Conservation (phyloP, 2,797 vertebrate genomes). For the Coilia nasus region DNA sequence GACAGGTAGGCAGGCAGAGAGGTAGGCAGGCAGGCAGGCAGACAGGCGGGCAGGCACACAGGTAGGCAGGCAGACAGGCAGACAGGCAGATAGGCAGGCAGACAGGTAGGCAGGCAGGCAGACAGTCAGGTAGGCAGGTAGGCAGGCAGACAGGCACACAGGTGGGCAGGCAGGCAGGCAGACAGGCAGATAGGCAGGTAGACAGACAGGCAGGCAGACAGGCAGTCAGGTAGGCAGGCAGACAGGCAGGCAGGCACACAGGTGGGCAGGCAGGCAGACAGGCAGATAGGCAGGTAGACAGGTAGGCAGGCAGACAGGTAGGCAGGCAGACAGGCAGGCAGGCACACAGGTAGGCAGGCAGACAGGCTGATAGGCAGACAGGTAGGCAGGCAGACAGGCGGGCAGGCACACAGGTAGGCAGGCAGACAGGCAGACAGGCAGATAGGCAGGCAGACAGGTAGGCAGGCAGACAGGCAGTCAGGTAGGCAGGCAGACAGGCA, state of each 20-base stretch:
- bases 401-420: slow-evolving; percentile 53
- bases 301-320: slow-evolving; percentile 41
- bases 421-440: neutral
- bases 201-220: slow-evolving; percentile 25
- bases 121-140: slow-evolving; percentile 47
- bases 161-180: slow-evolving; percentile 41
- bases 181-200: slow-evolving; percentile 49
- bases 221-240: slow-evolving; percentile 39
- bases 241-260: slow-evolving; percentile 50
- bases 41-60: slow-evolving; percentile 37
- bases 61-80: slow-evolving; percentile 47
- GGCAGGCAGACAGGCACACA: too few relatives aligned
- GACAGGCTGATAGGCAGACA: too few relatives aligned
- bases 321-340: slow-evolving; percentile 53
- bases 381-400: slow-evolving; percentile 41
- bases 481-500: slow-evolving; percentile 21
- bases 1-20: too few relatives aligned
- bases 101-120: slow-evolving; percentile 37
- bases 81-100: slow-evolving; percentile 34
- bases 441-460: slow-evolving; percentile 41
- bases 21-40: slow-evolving; percentile 44
- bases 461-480: slow-evolving; percentile 53
- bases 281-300: too few relatives aligned
- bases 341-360: neutral
- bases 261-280: slow-evolving; percentile 24